A percentile compares a stretch with the other conserved stretches of the same genome.
These are phyloP conservation scores for Chiloscyllium plagiosum DNA, from an alignment of 2,113 vertebrate genomes.

Conservation along the genomic window DNA sequence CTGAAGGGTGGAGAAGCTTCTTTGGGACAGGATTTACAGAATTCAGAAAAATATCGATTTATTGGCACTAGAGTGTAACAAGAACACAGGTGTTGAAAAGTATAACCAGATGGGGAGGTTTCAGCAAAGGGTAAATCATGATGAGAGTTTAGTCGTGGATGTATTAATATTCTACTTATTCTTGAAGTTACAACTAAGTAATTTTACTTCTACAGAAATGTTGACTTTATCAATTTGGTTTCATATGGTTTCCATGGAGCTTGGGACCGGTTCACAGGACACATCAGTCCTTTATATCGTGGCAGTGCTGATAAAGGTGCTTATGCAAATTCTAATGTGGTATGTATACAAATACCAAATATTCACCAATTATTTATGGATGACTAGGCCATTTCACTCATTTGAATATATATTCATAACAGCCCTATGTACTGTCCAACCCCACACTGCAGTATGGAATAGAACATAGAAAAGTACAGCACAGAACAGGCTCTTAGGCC, in stretches of 20 bases:
- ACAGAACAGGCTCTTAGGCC: too few relatives aligned
- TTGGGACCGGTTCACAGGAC: not conserved
- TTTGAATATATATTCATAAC: not conserved
- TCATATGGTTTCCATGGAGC: not conserved
- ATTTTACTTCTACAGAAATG: not conserved
- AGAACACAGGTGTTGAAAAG: not conserved
- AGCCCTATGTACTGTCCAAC: not conserved
- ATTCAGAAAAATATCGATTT: too few relatives aligned
- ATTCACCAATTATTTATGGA: not conserved
- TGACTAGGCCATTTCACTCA: not conserved
- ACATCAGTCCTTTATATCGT: not conserved
- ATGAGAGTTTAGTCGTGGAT: not conserved
- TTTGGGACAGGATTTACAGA: too few relatives aligned
- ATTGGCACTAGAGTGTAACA: not conserved
- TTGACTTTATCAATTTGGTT: conserved; percentile 8
- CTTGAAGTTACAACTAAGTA: not conserved
- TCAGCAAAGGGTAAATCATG: too few relatives aligned
- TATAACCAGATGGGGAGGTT: not conserved
- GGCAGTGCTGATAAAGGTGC: not conserved
- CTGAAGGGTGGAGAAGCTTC: too few relatives aligned
- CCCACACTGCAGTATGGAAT: not conserved
- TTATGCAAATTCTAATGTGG: not conserved
- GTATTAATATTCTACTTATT: not conserved
- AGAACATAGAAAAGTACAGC: too few relatives aligned
- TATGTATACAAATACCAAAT: not conserved